Base-by-base conservation (phyloP, 2,888 invertebrate species). In the Cartodere bifasciata region DNA sequence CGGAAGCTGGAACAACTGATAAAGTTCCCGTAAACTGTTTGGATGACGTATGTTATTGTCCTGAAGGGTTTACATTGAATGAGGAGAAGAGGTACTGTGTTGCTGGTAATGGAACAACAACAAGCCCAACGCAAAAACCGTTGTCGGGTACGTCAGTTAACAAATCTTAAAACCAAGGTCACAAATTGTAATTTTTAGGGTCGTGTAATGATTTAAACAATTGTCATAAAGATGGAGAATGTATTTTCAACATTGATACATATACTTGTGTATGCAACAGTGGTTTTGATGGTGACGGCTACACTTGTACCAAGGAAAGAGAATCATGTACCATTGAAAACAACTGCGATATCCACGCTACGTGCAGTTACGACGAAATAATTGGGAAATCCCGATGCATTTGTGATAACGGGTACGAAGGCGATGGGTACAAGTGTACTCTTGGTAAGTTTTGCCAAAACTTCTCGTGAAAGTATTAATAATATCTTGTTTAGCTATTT, bases 211-310 rank as follows among this genome's bases (percentile, higher is more conserved):
- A 73, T 16, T 68, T 83, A 35, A 68, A 77, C 43, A 78, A 80
- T 47, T 94, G 92, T 53, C 81, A 88, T 46, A 70, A 72, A 10
- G 75, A 86, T 52, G 91, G 88, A 4, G 69, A 77, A 29, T 92
- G 92, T 53, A 63, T 72, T 31, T 73, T 67, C 56, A 60, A 69
- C 23, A 60, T 69, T 9, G 56, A 65, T 15, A 59, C 64, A 2
- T 72, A 73, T 45, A 60, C 64, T 33, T 92, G 92, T 51, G 69
- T 72, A 24, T 92, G 92, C 52, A 79, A 75, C 35, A 67, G 73
- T n/a, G 88, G 86, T 3, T 91, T 72, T 59, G 74, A 76, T 49
- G 91, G 91, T 13, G 84, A 91, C 54, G 90, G 88, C 5, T 71
- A 68, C 37, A 70, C 68, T 43, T 91, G 90, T 52, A 70, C 72